Evolutionary conservation across 1,140 invertebrate genomes (phyloP), one percentile per base, ranked within the genome.

Genomic region (Lepidotrigona ventralis): DNA sequence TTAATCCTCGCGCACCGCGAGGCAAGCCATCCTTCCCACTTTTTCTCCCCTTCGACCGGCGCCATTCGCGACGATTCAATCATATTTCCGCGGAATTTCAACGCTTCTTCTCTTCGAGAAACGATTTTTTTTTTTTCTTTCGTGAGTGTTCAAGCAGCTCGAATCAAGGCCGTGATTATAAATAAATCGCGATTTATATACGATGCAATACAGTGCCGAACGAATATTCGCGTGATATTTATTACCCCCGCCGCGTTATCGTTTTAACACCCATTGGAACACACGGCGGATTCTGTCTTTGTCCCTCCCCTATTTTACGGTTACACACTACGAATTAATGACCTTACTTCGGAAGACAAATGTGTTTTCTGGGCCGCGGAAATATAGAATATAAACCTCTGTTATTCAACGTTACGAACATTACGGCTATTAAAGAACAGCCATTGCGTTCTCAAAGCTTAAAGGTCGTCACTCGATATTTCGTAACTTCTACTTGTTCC

Each of bases 1-100:
- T 83, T 83, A 83, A 83, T 83, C 81, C 75, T 78, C 15, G 54
- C 19, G 54, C 66, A 21, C 33, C 54, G n/a, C 26, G 54, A 46
- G 6, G 74, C 39, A 19, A 9, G 46, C 39, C 74, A 71, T 83
- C 66, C 81, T 83, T 83, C 39, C 81, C 54, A 74, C 66, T 56
- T 83, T 78, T 64, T 78, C 71, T 15, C 19, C 29, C 39, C 39
- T 0, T 9, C 39, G 4, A 19, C 11, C 39, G 74, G 46, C 74
- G 81, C 81, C 81, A 46, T 77, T 53, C 29, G 26, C 70, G 6
- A 12, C 29, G 29, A 33, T 21, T 15, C 3, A 33, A 11, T 12
- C 12, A 14, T 68, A 33, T 56, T 56, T 8, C 39, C 39, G 39
- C 6, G 39, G 39, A 46, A 46, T 46, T 46, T 46, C 39, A 60